Percentiles rank a stretch among this genome's conserved stretches.
phyloP scores from a whole-genome alignment of 2,797 vertebrate genomes.

The Semaprochilodus insignis region DNA sequence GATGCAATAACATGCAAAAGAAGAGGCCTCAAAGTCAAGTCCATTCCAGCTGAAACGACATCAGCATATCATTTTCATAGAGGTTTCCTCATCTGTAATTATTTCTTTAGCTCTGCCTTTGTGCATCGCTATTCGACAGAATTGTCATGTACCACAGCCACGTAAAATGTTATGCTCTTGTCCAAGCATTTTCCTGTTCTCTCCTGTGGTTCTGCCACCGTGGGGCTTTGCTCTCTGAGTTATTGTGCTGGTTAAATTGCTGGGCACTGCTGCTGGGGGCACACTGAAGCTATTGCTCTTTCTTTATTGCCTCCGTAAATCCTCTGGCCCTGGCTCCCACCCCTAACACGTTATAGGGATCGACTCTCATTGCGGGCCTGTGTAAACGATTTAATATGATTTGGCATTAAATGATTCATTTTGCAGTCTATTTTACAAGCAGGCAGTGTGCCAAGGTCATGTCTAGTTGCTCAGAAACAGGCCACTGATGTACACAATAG shows the following conservation, averaged over 20 bases:
- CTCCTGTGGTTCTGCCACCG: background rate
- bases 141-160: conserved; percentile 8
- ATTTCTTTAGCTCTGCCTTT: conserved; percentile 11
- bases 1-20: conserved; percentile 33
- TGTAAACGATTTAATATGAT: conserved; percentile 46
- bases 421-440: conserved; percentile 39
- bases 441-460: conserved; percentile 22
- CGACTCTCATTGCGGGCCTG: conserved; percentile 41
- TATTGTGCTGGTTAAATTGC: conserved; percentile 21
- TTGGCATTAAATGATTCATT: conserved; percentile 44
- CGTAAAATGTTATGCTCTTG: background rate
- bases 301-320: conserved; percentile 62
- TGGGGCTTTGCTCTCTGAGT: conserved; percentile 8
- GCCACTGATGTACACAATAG: background rate
- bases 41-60: background rate
- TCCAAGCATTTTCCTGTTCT: background rate
- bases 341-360: conserved; percentile 53
- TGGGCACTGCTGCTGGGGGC: conserved; percentile 14
- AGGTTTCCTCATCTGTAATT: background rate
- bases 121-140: background rate
- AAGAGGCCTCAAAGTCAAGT: background rate
- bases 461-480: conserved; percentile 13
- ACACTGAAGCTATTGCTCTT: conserved; percentile 45
- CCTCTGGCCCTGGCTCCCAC: conserved; percentile 63
- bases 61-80: background rate